These are phyloP conservation scores for Tethya wilhelma DNA, from an alignment of 37 sponge, comb jelly and placozoan genomes.

Conservation along the genomic window DNA sequence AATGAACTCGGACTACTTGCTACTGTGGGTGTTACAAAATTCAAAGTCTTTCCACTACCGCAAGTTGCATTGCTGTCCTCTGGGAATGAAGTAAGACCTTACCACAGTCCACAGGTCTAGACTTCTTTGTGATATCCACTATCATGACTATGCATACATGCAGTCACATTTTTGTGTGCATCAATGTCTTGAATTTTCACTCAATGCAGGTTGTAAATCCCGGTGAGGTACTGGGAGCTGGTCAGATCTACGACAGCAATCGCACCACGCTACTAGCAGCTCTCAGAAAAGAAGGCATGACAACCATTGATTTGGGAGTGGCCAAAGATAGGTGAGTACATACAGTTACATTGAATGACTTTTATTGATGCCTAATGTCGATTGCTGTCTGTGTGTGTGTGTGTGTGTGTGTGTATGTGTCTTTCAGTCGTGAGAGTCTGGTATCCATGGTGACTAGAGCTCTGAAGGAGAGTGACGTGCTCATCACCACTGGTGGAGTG, in stretches of 20 bases:
- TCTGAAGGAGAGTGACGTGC: conserved; percentile 72
- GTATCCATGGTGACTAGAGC: conserved; percentile 30
- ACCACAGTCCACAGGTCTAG: no score
- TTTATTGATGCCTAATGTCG: not conserved
- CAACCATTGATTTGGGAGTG: conserved; percentile 72
- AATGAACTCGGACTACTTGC: conserved; percentile 90
- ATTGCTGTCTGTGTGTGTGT: not conserved
- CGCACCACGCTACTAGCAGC: conserved; percentile 64
- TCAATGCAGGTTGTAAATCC: conserved; percentile 66
- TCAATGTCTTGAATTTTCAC: no score
- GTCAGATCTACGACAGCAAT: conserved; percentile 91
- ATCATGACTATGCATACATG: no score
- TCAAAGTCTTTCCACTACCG: conserved; percentile 62
- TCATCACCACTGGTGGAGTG: conserved; percentile 96
- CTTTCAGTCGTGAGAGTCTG: conserved; percentile 57
- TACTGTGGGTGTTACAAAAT: conserved; percentile 66
- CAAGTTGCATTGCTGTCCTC: conserved; percentile 88
- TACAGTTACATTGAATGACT: no score
- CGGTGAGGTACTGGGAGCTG: conserved; percentile 57
- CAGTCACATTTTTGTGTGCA: no score
- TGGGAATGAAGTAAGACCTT: conserved; percentile 87
- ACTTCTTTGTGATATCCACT: no score
- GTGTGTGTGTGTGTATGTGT: conserved; percentile 2
- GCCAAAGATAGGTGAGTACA: conserved; percentile 65
- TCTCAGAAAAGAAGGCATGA: conserved; percentile 60